A percentile compares a stretch with the other conserved stretches of the same genome.
phyloP scores from a whole-genome alignment of 2,113 vertebrate species.

The Circaetus cinerascens region DNA sequence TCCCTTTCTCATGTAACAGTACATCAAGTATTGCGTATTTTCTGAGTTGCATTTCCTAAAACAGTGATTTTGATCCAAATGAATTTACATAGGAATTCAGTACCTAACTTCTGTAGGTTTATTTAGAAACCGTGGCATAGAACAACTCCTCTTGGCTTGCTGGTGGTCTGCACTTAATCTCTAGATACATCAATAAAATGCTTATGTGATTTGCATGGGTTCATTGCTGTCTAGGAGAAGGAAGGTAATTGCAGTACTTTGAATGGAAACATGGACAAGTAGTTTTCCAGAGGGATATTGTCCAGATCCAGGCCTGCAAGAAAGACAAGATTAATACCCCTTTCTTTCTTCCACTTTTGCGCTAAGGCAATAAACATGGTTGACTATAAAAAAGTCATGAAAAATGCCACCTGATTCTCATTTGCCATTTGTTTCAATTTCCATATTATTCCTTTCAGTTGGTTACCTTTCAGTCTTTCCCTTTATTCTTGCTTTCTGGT shows the following conservation, averaged over 20 bases:
- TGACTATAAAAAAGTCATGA: fast-evolving
- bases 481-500: neutral
- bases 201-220: neutral
- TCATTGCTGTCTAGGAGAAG: neutral
- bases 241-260: neutral
- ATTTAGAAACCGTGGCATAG: neutral
- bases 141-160: neutral
- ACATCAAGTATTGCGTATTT: neutral
- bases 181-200: neutral
- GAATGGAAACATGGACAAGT: neutral
- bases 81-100: neutral
- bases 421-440: neutral
- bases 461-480: neutral
- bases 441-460: neutral
- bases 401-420: neutral
- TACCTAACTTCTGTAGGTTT: neutral
- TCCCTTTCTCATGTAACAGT: neutral
- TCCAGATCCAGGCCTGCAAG: neutral
- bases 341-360: neutral
- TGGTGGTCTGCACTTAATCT: neutral
- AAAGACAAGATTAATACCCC: neutral
- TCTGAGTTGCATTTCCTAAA: neutral
- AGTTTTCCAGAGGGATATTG: neutral
- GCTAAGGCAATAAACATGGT: neutral
- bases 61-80: neutral